Evolutionary conservation across 2,888 invertebrate species (phyloP).

Genomic region (Chrysomela aeneicollis): DNA sequence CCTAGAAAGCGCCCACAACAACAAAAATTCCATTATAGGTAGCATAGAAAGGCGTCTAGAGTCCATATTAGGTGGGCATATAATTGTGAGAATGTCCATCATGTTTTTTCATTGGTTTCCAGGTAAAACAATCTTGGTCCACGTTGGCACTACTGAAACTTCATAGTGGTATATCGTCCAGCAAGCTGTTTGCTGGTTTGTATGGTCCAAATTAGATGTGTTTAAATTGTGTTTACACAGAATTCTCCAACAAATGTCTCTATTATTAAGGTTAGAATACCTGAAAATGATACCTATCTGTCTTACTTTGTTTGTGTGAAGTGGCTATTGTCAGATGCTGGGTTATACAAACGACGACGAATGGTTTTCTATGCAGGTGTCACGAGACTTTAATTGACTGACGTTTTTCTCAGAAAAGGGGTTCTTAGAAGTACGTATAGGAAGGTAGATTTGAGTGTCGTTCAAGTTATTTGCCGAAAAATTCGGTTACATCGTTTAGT

Average conservation of each 20-base stretch:
- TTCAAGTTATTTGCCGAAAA: no score
- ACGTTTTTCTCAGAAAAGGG: conserved; percentile 28
- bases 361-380: conserved; percentile 35
- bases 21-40: background rate
- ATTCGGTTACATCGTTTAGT: no score
- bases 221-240: conserved; percentile 48
- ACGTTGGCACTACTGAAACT: conserved; percentile 25
- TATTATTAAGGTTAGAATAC: conserved; percentile 45
- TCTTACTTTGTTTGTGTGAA: conserved; percentile 36
- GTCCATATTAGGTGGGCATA: background rate
- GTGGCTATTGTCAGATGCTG: conserved; percentile 29
- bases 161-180: conserved; percentile 29
- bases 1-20: no score
- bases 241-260: conserved; percentile 47
- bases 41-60: background rate
- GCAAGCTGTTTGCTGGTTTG: conserved; percentile 46
- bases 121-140: background rate
- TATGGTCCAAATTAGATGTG: conserved; percentile 47
- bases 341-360: conserved; percentile 27
- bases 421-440: background rate
- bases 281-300: conserved; percentile 47
- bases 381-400: conserved; percentile 31
- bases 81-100: conserved; percentile 10
- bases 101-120: conserved; percentile 27
- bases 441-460: background rate